A percentile compares a stretch with the other conserved stretches of the same genome.
Evolutionary conservation across 2,888 invertebrate species (phyloP).

Genomic region (Chrysolina haemoptera): DNA sequence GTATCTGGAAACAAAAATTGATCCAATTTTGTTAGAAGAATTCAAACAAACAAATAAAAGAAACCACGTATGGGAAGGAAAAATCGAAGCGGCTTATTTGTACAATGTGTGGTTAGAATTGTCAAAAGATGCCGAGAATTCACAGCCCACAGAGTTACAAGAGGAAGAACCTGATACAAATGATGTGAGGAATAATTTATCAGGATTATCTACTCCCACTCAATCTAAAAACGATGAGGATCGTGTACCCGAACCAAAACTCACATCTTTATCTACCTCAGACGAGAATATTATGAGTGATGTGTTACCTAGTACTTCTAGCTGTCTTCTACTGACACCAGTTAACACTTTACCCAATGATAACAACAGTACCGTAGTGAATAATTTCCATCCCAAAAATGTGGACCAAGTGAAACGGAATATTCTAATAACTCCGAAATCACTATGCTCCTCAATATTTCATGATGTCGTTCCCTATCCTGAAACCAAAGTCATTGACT

Average conservation of each 20-base stretch:
- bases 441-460: constrained; percentile 22
- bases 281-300: constrained; percentile 22
- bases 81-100: too few relatives aligned
- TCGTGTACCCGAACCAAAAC: constrained; percentile 15
- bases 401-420: constrained; percentile 26
- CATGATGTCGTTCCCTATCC: constrained; percentile 22
- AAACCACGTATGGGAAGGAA: too few relatives aligned
- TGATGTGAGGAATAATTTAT: too few relatives aligned
- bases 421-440: too few relatives aligned
- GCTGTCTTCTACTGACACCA: constrained; percentile 19
- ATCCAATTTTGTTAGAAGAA: too few relatives aligned
- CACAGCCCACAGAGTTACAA: too few relatives aligned
- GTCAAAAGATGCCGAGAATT: too few relatives aligned
- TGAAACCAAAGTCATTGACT: constrained; percentile 14
- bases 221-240: constrained; percentile 22
- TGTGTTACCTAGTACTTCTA: constrained; percentile 21
- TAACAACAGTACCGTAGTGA: constrained; percentile 13
- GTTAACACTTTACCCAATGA: constrained; percentile 10
- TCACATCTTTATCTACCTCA: constrained; percentile 13
- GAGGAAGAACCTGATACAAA: too few relatives aligned
- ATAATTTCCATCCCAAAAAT: constrained; percentile 12
- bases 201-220: too few relatives aligned
- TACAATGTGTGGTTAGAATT: too few relatives aligned
- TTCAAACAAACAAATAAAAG: too few relatives aligned
- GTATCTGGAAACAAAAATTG: too few relatives aligned